A percentile compares a stretch with the other conserved stretches of the same genome.
phyloP scores from a whole-genome alignment of 2,113 vertebrate species.

The Gambusia holbrooki region DNA sequence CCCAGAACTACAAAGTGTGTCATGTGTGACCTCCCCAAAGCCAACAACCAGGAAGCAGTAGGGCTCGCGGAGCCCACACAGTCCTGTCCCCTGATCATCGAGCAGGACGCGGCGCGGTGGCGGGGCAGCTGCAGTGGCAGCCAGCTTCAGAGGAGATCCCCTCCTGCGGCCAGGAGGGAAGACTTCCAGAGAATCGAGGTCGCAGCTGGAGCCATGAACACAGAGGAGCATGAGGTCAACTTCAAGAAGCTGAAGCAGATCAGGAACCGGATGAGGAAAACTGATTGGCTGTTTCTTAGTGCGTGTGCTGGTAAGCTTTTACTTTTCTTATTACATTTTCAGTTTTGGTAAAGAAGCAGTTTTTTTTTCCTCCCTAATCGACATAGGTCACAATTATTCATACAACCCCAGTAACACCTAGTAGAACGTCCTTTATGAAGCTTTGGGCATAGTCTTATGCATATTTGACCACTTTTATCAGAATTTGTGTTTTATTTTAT shows the following conservation, averaged over 20 bases:
- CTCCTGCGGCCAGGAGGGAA: conserved; percentile 86
- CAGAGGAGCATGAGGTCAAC: conserved; percentile 90
- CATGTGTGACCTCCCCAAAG: conserved; percentile 91
- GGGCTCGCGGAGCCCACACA: conserved; percentile 87
- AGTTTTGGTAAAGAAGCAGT: background rate
- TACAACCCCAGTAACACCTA: too few relatives aligned
- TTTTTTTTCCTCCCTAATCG: too few relatives aligned
- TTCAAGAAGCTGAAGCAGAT: conserved; percentile 97
- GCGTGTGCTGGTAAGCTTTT: conserved; percentile 93
- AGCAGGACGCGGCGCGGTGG: conserved; percentile 90
- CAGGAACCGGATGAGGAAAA: conserved; percentile 97
- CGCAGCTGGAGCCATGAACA: conserved; percentile 82
- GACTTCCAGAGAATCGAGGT: conserved; percentile 97
- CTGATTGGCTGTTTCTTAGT: conserved; percentile 96
- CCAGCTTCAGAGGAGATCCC: conserved; percentile 88
- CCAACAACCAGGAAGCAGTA: conserved; percentile 85
- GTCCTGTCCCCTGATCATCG: conserved; percentile 90
- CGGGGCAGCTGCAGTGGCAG: conserved; percentile 86
- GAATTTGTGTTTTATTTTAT: too few relatives aligned
- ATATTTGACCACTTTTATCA: background rate
- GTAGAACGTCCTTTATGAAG: background rate
- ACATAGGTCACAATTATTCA: too few relatives aligned
- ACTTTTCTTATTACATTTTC: background rate
- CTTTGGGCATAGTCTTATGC: background rate
- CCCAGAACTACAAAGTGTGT: conserved; percentile 93